phyloP scores from a whole-genome alignment of 2,888 invertebrate genomes.

The Yponomeuta plumbellus region DNA sequence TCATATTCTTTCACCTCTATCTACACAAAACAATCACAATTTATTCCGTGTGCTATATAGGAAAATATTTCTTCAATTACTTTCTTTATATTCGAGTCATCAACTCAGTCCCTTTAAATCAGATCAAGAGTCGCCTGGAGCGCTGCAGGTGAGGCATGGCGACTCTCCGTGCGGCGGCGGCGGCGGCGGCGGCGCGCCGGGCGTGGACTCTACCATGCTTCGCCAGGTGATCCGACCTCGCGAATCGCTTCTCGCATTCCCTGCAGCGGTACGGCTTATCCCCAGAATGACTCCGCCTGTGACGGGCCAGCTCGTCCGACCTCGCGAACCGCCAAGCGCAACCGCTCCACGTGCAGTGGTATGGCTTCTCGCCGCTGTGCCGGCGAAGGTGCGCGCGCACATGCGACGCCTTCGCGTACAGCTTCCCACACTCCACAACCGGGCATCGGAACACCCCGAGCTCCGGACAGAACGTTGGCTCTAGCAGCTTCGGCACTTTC shows the following conservation, averaged over 20 bases:
- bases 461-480: constrained; percentile 60
- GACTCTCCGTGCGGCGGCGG: constrained; percentile 35
- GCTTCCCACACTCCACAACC: constrained; percentile 83
- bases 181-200: constrained; percentile 69
- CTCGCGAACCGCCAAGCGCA: constrained; percentile 96
- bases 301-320: constrained; percentile 95
- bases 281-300: constrained; percentile 95
- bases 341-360: constrained; percentile 84
- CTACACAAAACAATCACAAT: neutral
- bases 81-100: neutral
- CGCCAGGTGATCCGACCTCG: constrained; percentile 94
- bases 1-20: neutral
- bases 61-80: neutral
- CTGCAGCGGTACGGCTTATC: constrained; percentile 94
- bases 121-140: constrained; percentile 7
- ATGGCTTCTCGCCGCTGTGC: constrained; percentile 89
- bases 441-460: constrained; percentile 81
- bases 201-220: constrained; percentile 93
- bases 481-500: constrained; percentile 54
- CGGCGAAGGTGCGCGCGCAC: constrained; percentile 91
- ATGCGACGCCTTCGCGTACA: constrained; percentile 93
- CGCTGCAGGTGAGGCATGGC: constrained; percentile 17
- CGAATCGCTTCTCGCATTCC: constrained; percentile 92
- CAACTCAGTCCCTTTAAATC: neutral
- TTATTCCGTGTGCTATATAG: neutral